phyloP scores from a whole-genome alignment of 1,140 invertebrate species.

The Helicoverpa zea region DNA sequence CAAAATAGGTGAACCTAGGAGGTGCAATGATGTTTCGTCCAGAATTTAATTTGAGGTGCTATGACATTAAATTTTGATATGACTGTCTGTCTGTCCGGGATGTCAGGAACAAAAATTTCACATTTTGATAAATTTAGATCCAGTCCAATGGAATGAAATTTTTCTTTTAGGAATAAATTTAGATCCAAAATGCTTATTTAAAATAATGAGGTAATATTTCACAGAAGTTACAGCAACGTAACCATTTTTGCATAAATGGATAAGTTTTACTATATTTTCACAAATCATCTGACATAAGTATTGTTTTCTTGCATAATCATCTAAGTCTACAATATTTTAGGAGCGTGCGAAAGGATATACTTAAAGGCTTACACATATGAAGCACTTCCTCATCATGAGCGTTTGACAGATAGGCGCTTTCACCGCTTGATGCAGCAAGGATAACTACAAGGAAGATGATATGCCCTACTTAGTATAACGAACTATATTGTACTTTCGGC shows the following conservation, averaged over 20 bases:
- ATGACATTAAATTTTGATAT: too few species aligned
- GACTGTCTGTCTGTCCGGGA: too few species aligned
- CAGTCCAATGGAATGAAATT: too few species aligned
- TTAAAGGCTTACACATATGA: slow-evolving; percentile 56
- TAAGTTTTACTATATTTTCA: not conserved
- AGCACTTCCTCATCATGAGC: slow-evolving; percentile 68
- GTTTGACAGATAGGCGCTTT: slow-evolving; percentile 72
- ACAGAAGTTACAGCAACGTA: not conserved
- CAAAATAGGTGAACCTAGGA: too few species aligned
- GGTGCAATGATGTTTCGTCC: too few species aligned
- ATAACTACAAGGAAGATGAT: slow-evolving; percentile 73
- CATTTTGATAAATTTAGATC: too few species aligned
- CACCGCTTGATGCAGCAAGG: slow-evolving; percentile 72
- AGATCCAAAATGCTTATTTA: slow-evolving; percentile 31
- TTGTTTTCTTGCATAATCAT: not conserved
- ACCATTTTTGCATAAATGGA: not conserved
- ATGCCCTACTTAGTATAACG: slow-evolving; percentile 65
- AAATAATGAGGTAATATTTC: slow-evolving; percentile 31
- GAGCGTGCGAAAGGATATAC: slow-evolving; percentile 53
- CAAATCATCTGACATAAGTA: not conserved
- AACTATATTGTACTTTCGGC: slow-evolving; percentile 60
- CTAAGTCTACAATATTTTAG: slow-evolving; percentile 3
- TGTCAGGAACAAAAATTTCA: too few species aligned
- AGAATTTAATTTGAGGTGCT: too few species aligned
- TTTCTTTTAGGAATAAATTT: too few species aligned